Conservation (phyloP, 2,797 vertebrate species). For the Semotilus atromaculatus region DNA sequence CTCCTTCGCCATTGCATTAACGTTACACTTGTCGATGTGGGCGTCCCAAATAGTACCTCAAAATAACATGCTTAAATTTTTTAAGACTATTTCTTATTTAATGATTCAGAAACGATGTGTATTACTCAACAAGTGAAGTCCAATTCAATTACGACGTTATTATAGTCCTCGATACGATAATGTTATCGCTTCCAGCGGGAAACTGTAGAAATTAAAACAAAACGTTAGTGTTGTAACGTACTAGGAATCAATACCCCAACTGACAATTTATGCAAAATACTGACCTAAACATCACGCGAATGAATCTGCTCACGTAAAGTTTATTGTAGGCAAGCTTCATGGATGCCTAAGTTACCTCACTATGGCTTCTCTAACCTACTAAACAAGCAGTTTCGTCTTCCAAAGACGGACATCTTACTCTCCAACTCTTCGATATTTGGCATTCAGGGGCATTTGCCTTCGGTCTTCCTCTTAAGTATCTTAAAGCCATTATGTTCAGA, state of each 20-base stretch:
- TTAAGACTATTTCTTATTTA: background rate
- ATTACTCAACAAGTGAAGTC: conserved; percentile 12
- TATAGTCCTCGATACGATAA: background rate
- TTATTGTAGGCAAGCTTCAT: conserved; percentile 3
- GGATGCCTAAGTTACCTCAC: conserved; percentile 40
- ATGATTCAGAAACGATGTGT: too few relatives aligned
- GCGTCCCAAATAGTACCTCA: conserved; percentile 25
- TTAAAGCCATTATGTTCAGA: conserved; percentile 17
- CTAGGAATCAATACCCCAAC: background rate
- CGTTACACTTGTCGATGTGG: conserved; percentile 15
- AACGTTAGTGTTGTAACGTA: background rate
- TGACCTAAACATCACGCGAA: background rate
- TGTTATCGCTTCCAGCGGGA: background rate
- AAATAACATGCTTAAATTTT: background rate
- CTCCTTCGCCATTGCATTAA: conserved; percentile 50
- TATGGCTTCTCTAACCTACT: conserved; percentile 51
- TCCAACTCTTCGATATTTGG: conserved; percentile 59
- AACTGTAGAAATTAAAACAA: background rate
- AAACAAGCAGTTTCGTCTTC: conserved; percentile 55
- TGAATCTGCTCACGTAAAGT: conserved; percentile 7
- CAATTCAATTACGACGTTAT: background rate
- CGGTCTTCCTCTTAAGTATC: conserved; percentile 3
- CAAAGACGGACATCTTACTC: conserved; percentile 71
- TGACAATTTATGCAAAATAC: background rate
- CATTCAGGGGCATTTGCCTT: background rate